phyloP scores from a whole-genome alignment of 2,113 vertebrate genomes.

The Cacatua alba region DNA sequence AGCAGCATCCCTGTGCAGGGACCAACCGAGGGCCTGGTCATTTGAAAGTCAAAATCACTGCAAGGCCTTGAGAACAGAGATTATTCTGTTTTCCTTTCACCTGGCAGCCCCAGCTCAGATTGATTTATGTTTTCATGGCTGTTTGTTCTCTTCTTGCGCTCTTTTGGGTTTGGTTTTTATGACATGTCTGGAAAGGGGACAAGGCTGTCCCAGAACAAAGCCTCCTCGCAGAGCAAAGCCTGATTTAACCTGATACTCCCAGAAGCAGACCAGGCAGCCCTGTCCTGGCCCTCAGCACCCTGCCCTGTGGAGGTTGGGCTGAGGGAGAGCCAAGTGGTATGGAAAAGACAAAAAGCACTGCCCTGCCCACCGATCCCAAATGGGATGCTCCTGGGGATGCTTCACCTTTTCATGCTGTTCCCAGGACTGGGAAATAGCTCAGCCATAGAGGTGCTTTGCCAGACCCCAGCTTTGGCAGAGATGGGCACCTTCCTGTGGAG shows the following conservation, averaged over 20 bases:
- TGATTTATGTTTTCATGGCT: neutral
- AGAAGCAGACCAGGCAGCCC: neutral
- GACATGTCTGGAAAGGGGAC: rapidly evolving
- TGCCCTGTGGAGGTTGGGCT: rapidly evolving
- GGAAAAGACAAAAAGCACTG: neutral
- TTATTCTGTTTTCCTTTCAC: neutral
- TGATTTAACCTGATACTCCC: neutral
- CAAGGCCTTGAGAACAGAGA: neutral
- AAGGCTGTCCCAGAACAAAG: neutral
- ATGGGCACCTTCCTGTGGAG: neutral
- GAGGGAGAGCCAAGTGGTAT: neutral
- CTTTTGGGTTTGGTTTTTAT: neutral
- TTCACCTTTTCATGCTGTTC: neutral
- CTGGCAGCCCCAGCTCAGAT: neutral
- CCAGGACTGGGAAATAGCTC: neutral
- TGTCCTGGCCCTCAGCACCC: rapidly evolving
- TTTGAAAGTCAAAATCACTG: neutral
- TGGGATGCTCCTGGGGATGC: neutral
- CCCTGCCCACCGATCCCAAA: neutral
- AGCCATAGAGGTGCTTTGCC: neutral
- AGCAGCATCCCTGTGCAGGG: neutral
- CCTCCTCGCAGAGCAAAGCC: neutral
- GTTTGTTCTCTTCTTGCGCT: neutral
- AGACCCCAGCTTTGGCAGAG: neutral
- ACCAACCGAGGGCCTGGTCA: neutral